Evolutionary conservation across 2,888 invertebrate genomes (phyloP), one percentile per base, ranked within the genome.

Genomic region (Abrostola triplasia): DNA sequence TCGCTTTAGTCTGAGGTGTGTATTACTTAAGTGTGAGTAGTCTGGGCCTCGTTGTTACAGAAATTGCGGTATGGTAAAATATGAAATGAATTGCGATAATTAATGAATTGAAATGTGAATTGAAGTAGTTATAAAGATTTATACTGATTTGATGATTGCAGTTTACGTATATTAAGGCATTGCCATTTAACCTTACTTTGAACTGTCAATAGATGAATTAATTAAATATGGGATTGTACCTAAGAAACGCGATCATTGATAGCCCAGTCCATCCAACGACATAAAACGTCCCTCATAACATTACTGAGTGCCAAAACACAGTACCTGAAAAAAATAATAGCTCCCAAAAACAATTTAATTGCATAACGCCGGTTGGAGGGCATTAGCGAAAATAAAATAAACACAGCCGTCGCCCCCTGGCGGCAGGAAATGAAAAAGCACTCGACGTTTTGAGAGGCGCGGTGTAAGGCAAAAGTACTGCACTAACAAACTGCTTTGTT

Each of bases 401-500:
- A 83, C 79, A 82, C 77, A 75, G 75, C 58, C 73, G 67, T 71
- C 86, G 85, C 85, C 84, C 86, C 78, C 84, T 86, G 83, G 84
- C 83, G 84, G 84, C 82, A 84, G 90, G 90, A 90, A 90, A 90
- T 90, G 90, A 90, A 90, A 89, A 88, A 84, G 86, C 84, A 84
- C 85, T 87, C 78, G 81, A 56, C 75, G 77, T 80, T 82, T 83
- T 73, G 80, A 79, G 79, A 80, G 81, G 80, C 81, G 77, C 80
- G 79, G 81, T 80, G 84, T 79, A 82, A 82, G 79, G 78, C 83
- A 79, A 82, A 84, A 86, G 85, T 83, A 82, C 82, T 84, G 86
- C 84, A 83, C 88, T 89, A 89, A 89, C 90, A 88, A 89, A 90
- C 88, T 85, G 87, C 88, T 90, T 90, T 90, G 90, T 90, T 86